A percentile compares a stretch with the other conserved stretches of the same genome.
Evolutionary conservation across 2,888 invertebrate species (phyloP).

Genomic region (Meteorus colon): DNA sequence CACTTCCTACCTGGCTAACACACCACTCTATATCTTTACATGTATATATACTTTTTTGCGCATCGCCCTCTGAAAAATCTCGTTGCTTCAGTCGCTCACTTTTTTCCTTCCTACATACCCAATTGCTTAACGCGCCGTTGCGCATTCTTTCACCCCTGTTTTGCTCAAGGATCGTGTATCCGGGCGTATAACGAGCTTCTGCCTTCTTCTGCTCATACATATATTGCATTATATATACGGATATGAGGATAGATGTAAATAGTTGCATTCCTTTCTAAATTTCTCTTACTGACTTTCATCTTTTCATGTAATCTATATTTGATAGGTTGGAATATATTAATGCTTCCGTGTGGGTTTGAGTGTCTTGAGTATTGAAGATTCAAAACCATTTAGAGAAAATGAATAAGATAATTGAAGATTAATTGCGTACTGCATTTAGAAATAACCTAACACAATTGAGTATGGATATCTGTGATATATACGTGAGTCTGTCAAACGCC

Average conservation of each 20-base stretch:
- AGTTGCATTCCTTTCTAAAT: conserved; percentile 19
- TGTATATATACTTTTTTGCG: conserved; percentile 17
- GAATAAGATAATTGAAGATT: too few relatives aligned
- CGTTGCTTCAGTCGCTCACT: conserved; percentile 11
- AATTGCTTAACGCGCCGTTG: conserved; percentile 58
- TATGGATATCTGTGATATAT: not conserved
- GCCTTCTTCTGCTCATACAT: conserved; percentile 30
- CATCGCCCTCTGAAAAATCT: conserved; percentile 29
- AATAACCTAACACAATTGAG: too few relatives aligned
- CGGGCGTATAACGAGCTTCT: conserved; percentile 62
- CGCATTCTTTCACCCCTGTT: conserved; percentile 55
- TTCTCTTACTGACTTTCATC: not conserved
- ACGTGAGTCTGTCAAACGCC: not conserved
- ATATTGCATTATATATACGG: not conserved
- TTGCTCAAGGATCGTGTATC: conserved; percentile 58
- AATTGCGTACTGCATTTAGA: too few relatives aligned
- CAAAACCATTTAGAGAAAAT: too few relatives aligned
- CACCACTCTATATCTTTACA: not conserved
- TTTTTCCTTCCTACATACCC: conserved; percentile 16
- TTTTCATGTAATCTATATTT: not conserved
- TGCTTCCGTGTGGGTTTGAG: not conserved
- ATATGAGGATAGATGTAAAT: not conserved
- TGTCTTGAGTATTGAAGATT: too few relatives aligned
- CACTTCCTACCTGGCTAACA: not conserved
- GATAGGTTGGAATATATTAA: not conserved